These are phyloP conservation scores for Campoplex capitator DNA, from an alignment of 2,888 invertebrate species.

Conservation along the genomic window DNA sequence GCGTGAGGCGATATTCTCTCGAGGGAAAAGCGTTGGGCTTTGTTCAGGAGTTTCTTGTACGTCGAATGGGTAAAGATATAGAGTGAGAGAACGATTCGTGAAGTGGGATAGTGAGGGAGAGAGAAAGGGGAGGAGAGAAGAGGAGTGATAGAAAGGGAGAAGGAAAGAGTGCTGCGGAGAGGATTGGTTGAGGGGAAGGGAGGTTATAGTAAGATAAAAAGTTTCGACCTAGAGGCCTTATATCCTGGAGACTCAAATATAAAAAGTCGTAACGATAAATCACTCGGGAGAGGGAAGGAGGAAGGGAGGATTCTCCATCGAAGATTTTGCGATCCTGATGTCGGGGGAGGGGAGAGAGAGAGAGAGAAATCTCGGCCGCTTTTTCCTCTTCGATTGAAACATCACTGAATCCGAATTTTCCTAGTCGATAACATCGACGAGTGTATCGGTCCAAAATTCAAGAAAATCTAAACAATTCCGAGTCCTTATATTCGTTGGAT, in stretches of 20 bases:
- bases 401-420: conserved; percentile 55
- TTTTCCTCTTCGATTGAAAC: conserved; percentile 21
- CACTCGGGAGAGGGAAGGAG: conserved; percentile 27
- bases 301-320: conserved; percentile 51
- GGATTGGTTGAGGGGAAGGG: neutral
- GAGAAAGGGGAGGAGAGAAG: neutral
- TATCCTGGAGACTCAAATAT: conserved; percentile 64
- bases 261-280: conserved; percentile 71
- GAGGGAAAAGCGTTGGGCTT: conserved; percentile 18
- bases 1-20: conserved; percentile 56
- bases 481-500: neutral
- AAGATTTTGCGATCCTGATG: conserved; percentile 63
- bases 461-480: conserved; percentile 27
- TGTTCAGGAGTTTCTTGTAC: conserved; percentile 50
- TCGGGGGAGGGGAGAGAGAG: too few species aligned
- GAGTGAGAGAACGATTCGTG: conserved; percentile 1
- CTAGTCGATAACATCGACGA: neutral
- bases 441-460: neutral
- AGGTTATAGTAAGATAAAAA: conserved; percentile 64
- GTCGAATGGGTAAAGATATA: conserved; percentile 24
- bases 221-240: conserved; percentile 60
- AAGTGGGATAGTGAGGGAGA: neutral
- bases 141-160: neutral
- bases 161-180: conserved; percentile 22
- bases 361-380: conserved; percentile 19